Evolutionary conservation across 2,888 invertebrate species (phyloP).

Genomic region (Agrotis puta): DNA sequence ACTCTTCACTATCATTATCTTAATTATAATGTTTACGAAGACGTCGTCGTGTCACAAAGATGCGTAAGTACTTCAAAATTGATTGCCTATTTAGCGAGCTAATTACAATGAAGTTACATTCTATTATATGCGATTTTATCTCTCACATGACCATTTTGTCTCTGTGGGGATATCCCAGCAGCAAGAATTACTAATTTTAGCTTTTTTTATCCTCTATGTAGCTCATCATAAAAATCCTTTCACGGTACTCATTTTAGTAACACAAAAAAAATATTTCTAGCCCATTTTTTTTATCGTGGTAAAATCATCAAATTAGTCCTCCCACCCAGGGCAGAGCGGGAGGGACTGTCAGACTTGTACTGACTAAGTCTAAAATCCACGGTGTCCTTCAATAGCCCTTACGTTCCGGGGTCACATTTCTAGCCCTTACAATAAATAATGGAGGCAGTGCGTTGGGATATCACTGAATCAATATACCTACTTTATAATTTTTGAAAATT

Average conservation of each 20-base stretch:
- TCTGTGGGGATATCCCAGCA: too few species aligned
- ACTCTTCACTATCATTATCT: constrained; percentile 63
- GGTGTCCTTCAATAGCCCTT: too few species aligned
- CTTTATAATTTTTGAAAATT: background rate
- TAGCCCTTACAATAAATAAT: background rate
- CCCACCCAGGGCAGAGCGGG: too few species aligned
- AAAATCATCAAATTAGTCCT: too few species aligned
- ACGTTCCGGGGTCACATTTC: too few species aligned
- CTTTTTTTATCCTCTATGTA: too few species aligned
- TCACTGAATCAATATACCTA: background rate
- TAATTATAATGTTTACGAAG: constrained; percentile 57
- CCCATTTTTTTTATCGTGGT: too few species aligned
- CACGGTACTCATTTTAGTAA: too few species aligned
- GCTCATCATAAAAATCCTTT: too few species aligned
- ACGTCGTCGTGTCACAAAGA: constrained; percentile 26
- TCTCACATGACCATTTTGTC: background rate
- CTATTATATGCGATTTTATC: constrained; percentile 11
- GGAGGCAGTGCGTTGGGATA: background rate
- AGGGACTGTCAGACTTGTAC: too few species aligned
- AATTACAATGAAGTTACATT: background rate
- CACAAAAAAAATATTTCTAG: background rate
- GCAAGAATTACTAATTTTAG: too few species aligned
- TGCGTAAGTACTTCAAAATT: constrained; percentile 42
- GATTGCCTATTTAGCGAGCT: constrained; percentile 36
- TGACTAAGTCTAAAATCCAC: too few species aligned